Conservation (phyloP, 2,888 invertebrate genomes). For the Caenorhabditis angaria region DNA sequence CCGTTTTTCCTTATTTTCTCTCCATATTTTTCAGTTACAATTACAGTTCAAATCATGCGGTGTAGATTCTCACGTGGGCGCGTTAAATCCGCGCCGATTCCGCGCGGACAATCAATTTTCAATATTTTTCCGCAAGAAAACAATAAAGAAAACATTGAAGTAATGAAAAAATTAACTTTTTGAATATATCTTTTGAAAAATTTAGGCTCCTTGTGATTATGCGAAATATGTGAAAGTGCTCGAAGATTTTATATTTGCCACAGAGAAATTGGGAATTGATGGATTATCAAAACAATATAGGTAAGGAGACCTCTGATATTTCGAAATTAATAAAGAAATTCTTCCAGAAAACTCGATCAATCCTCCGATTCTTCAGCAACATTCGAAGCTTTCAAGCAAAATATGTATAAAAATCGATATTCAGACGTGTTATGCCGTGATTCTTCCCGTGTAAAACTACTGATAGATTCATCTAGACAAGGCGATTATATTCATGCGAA, state of each 20-base stretch:
- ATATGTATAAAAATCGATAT: constrained; percentile 58
- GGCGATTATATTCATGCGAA: constrained; percentile 59
- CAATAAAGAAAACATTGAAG: constrained; percentile 15
- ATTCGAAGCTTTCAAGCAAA: constrained; percentile 51
- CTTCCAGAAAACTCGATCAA: constrained; percentile 41
- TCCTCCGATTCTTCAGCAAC: constrained; percentile 33
- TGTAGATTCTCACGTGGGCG: constrained; percentile 47
- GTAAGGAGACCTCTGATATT: constrained; percentile 9
- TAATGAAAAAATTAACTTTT: too few relatives aligned
- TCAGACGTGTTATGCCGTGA: constrained; percentile 54
- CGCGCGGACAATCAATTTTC: constrained; percentile 36
- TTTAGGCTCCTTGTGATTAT: constrained; percentile 19
- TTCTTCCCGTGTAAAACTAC: constrained; percentile 45
- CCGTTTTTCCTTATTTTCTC: background rate
- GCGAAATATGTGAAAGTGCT: constrained; percentile 18
- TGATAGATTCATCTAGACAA: constrained; percentile 16
- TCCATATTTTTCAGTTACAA: background rate
- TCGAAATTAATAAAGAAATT: background rate
- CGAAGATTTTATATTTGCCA: constrained; percentile 44
- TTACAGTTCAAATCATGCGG: constrained; percentile 22
- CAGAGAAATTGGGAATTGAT: constrained; percentile 46
- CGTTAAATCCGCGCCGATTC: constrained; percentile 30
- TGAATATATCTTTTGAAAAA: background rate
- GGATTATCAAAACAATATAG: constrained; percentile 46
- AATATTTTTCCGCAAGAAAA: constrained; percentile 6